These are phyloP conservation scores for Noctua janthe DNA, from an alignment of 2,888 invertebrate genomes.

Conservation along the genomic window DNA sequence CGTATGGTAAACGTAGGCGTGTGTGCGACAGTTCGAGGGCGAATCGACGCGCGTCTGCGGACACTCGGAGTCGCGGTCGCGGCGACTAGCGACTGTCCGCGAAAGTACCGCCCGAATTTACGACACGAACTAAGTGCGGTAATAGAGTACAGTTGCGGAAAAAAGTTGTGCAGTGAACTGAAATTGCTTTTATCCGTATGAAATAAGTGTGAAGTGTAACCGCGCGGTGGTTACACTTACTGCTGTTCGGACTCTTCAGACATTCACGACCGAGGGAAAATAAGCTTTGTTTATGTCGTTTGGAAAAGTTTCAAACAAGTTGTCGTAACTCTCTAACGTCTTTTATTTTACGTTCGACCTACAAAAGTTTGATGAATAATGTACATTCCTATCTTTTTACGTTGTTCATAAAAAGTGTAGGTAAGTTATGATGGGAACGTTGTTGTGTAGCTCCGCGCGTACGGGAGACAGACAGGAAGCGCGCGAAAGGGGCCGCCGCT, in stretches of 20 bases:
- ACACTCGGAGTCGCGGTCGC: neutral
- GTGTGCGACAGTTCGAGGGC: constrained; percentile 7
- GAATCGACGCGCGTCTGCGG: neutral
- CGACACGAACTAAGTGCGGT: constrained; percentile 29
- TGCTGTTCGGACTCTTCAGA: constrained; percentile 4
- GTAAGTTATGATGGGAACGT: constrained; percentile 8
- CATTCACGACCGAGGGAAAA: constrained; percentile 2
- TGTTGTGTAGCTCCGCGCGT: constrained; percentile 9
- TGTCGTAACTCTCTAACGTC: constrained; percentile 23
- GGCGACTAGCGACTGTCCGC: neutral
- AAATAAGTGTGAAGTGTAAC: constrained; percentile 45
- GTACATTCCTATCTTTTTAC: constrained; percentile 12
- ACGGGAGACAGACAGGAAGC: constrained; percentile 29
- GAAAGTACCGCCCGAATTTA: constrained; percentile 22
- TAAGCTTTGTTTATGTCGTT: neutral
- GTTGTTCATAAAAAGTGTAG: constrained; percentile 12
- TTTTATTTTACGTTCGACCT: constrained; percentile 25
- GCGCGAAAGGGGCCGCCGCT: constrained; percentile 17
- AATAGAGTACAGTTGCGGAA: constrained; percentile 24
- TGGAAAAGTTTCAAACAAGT: constrained; percentile 20
- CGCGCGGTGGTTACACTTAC: constrained; percentile 33
- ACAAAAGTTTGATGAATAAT: constrained; percentile 32
- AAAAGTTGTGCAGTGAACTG: constrained; percentile 36
- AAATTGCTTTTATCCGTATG: constrained; percentile 42
- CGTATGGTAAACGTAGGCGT: constrained; percentile 4